A percentile compares a stretch with the other conserved stretches of the same genome.
These are phyloP conservation scores for Heliconius hortense DNA, from an alignment of 2,888 invertebrate genomes.

Conservation along the genomic window DNA sequence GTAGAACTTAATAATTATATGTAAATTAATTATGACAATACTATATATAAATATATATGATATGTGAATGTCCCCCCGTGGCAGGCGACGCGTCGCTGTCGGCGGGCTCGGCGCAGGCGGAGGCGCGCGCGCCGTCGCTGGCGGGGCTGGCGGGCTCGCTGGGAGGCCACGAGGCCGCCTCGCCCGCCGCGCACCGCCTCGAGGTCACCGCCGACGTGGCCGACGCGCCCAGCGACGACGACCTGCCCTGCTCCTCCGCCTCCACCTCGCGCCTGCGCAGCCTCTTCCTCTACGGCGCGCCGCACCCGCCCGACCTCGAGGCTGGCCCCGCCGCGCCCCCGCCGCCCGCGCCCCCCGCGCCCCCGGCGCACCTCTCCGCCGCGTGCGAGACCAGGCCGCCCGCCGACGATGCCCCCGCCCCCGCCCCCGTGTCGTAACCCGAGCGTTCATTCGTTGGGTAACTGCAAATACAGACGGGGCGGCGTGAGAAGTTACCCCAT, in stretches of 20 bases:
- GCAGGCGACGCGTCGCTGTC: constrained; percentile 77
- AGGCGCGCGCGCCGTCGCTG: constrained; percentile 68
- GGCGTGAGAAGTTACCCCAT: too few species aligned
- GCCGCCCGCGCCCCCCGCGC: constrained; percentile 28
- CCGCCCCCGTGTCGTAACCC: constrained; percentile 13
- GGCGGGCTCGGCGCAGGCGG: constrained; percentile 66
- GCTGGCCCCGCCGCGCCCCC: constrained; percentile 49
- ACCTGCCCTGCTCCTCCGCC: constrained; percentile 51
- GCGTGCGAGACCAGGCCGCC: constrained; percentile 39
- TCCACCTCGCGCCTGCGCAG: constrained; percentile 60
- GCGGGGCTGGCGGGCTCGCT: constrained; percentile 75
- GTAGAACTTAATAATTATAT: too few species aligned
- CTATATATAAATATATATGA: too few species aligned
- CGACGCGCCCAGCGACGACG: constrained; percentile 55
- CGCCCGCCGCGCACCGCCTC: constrained; percentile 57
- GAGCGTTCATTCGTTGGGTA: background rate
- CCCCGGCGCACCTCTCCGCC: constrained; percentile 31
- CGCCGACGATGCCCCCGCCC: background rate
- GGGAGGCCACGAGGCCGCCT: constrained; percentile 60
- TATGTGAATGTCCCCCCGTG: too few species aligned
- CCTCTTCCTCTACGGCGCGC: constrained; percentile 72
- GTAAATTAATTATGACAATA: too few species aligned
- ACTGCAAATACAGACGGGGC: too few species aligned
- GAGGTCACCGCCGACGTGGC: constrained; percentile 68
- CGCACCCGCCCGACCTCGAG: constrained; percentile 61